Evolutionary conservation across 2,113 vertebrate species (phyloP), one percentile per base, ranked within the genome.

Genomic region (Pseudorhombus dupliciocellatus): DNA sequence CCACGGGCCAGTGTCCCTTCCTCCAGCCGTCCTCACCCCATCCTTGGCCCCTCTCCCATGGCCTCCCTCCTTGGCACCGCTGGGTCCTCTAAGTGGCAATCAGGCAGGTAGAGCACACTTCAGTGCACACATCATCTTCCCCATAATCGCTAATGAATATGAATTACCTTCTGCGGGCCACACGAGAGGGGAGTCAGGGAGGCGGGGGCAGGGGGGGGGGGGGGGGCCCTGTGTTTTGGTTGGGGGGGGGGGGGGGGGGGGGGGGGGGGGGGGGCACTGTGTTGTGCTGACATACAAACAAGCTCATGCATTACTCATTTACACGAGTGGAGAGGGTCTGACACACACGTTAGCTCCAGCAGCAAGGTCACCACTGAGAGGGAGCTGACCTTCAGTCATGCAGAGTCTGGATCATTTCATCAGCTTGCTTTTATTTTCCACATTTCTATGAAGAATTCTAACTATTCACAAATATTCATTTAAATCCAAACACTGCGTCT

Each of bases 131-230:
- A 85, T 88, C 91, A 87, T 84, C 81, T 81, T 91, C 79, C 31
- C 81, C 69, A 73, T 87, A 85, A 88, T 88, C 88, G 61, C 88
- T 93, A 92, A 94, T 93, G 90, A 93, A 93, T 92, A 93, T 92
- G 90, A 92, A 93, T 92, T 81, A 80, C 91, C 88, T 80, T 90
- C 90, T 84, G 84, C 53, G 71, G 84, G 85, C 82, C 85, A 86
- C 87, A 88, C 88, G 84, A 69, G 84, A 70, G 81, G 81, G 67
- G 55, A 79, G 80, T 74, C 34, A 14, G 69, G 62, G 21, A 78
- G 74, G 34, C 10, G 12, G 34, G 12, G 34, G 12, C 4, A 1
- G 34, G 12, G 7, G 40, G 40, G 40, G 7, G 40, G 40, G 59
- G 60, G 12, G 66, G 66, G 46, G 63, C 26, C 48, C 71, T 7